Base-by-base conservation (phyloP, 2,888 invertebrate species). In the Eupithecia abbreviata region DNA sequence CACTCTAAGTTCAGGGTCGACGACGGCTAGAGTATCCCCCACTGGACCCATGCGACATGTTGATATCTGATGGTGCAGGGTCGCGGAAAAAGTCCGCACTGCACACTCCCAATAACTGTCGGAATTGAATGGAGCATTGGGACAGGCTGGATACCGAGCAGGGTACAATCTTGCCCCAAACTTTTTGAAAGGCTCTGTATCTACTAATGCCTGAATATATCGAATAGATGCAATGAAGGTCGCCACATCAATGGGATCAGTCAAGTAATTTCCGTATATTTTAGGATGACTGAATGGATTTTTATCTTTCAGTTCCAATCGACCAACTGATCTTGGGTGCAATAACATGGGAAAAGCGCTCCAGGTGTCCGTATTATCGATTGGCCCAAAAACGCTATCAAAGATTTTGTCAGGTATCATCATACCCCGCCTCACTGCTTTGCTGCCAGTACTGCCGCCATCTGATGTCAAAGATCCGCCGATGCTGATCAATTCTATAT, bases 271-370 rank as follows among this genome's bases (percentile, higher is more conserved):
- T 3, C 97, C 96, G 81, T 96, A 95, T 77, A 98, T 95, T 66
- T 95, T 88, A 0, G 97, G 97, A 83, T 96, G 95, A 42, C 96
- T 95, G 41, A 95, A 93, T 0, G 97, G 97, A 87, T 97, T 96
- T 0, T 87, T 95, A 72, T 96, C 95, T 84, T 94, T 96, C 15
- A 98, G 91, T 84, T 96, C 96, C 18, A 98, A 88, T 75, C 92
- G 92, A 1, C 98, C 98, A n/a, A 96, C 94, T 49, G 97, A 97
- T 84, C 96, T 96, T 0, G 97, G 97, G 71, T 97, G 95, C 90
- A 98, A 84, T 2, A 96, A 87, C 95, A 96, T 96, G 2, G 96
- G 96, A 73, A 96, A 95, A 71, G 96, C 93, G 86, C 94, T 95
- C 89, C 96, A 96, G 0, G 95, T 91, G 62, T 96, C 90, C 3